Percentiles rank a stretch among this genome's conserved stretches.
Evolutionary conservation across 2,113 vertebrate species (phyloP).

Genomic region (Rallus limicola): DNA sequence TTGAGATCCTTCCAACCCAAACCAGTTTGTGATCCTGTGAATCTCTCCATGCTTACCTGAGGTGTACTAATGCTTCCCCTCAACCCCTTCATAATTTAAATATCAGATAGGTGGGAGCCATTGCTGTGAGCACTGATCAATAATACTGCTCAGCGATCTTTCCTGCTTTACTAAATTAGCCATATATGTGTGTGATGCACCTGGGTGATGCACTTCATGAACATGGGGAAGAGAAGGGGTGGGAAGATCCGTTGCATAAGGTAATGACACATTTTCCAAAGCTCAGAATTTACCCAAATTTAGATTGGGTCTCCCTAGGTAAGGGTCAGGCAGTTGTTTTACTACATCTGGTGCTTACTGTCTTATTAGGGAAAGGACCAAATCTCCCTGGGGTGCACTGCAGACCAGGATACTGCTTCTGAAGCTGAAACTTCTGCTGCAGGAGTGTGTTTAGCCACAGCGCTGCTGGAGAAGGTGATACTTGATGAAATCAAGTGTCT

Average conservation of each 20-base stretch:
- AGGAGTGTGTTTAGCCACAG: background rate
- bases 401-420: background rate
- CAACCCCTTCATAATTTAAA: background rate
- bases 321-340: background rate
- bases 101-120: background rate
- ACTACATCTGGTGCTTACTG: background rate
- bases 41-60: background rate
- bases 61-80: background rate
- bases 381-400: background rate
- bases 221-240: background rate
- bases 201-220: background rate
- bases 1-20: too few relatives aligned
- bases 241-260: background rate
- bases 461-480: fast-evolving
- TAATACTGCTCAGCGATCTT: background rate
- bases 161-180: background rate
- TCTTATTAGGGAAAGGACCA: fast-evolving
- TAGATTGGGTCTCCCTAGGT: background rate
- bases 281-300: background rate
- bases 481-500: background rate
- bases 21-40: background rate
- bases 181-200: fast-evolving
- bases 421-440: background rate
- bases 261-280: background rate
- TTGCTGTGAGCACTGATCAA: background rate